A percentile compares a stretch with the other conserved stretches of the same genome.
These are phyloP conservation scores for Physocephala rufipes DNA, from an alignment of 2,888 invertebrate genomes.

Conservation along the genomic window DNA sequence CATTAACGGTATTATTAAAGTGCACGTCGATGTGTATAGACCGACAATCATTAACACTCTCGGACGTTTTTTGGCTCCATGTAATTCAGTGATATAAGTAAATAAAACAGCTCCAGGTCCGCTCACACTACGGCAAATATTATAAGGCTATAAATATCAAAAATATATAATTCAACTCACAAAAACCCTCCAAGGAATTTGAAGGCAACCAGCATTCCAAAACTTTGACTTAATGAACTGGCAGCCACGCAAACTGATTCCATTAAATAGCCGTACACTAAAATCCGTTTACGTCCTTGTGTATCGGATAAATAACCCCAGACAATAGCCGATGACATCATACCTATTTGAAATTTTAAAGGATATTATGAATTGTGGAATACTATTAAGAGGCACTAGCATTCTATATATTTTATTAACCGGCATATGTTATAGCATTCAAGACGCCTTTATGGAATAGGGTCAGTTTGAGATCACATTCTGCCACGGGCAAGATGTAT, in stretches of 20 bases:
- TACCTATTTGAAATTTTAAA: conserved; percentile 68
- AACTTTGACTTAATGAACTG: conserved; percentile 74
- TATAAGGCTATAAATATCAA: no score
- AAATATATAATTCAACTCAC: conserved; percentile 68
- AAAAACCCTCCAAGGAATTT: conserved; percentile 79
- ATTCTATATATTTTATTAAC: conserved; percentile 59
- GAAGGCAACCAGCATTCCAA: conserved; percentile 73
- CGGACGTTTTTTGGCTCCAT: conserved; percentile 73
- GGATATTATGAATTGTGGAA: not conserved
- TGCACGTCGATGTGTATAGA: conserved; percentile 73
- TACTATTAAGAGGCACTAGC: not conserved
- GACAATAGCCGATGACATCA: conserved; percentile 77
- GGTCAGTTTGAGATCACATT: conserved; percentile 76
- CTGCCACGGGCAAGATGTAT: conserved; percentile 78
- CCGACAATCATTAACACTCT: conserved; percentile 74
- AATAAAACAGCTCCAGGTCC: conserved; percentile 80
- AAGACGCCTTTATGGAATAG: conserved; percentile 77
- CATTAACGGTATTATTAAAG: conserved; percentile 73
- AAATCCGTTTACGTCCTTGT: conserved; percentile 74
- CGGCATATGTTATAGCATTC: conserved; percentile 77
- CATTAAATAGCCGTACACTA: conserved; percentile 73
- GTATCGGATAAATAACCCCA: conserved; percentile 85
- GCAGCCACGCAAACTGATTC: conserved; percentile 73
- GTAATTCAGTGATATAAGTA: conserved; percentile 79
- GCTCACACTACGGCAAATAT: conserved; percentile 67